Base-by-base conservation (phyloP, 2,888 invertebrate genomes). In the Tridacna gigas region DNA sequence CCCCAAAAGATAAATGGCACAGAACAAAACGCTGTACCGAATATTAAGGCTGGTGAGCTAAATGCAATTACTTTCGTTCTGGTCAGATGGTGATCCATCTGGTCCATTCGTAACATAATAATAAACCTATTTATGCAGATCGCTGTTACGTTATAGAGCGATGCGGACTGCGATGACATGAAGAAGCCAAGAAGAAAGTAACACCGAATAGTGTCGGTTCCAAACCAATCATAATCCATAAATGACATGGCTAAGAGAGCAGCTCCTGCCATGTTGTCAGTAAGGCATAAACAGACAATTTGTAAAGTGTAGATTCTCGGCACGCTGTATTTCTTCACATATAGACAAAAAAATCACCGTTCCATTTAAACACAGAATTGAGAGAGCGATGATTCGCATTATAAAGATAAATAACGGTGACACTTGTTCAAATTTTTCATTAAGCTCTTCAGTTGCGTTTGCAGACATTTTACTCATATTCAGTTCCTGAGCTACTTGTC, bases 51-150 rank as follows among this genome's bases (percentile, higher is more conserved):
- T 60, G 18, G 3, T n/a, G 18, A 18, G 20, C 60, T 74, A 37
- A 60, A 60, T 18, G 60, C 61, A 22, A 61, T n/a, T 12, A 60
- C 61, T 37, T 45, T 15, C 1, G 37, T 15, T 61, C 5, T 60
- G n/a, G 74, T 74, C 61, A 60, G 45, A 25, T 74, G 60, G 3
- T 74, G 4, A 37, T 13, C 28, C n/a, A 26, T 13, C 61, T 37
- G 12, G 37, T 60, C 61, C 28, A 56, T 26, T 22, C 61, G 60
- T 51, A 60, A 37, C 37, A 74, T n/a, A n/a, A 74, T 74, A 1
- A 61, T 56, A n/a, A 60, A 61, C n/a, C 74, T 51, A n/a, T 61
- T 74, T 0, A 74, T 60, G 20, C 74, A 74, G 7, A 74, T 60
- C 11, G 74, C 74, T 37, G 60, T 60, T 37, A 74, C 45, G 22